These are phyloP conservation scores for Percopsis omiscomaycus DNA, from an alignment of 2,797 vertebrate genomes.

Conservation along the genomic window DNA sequence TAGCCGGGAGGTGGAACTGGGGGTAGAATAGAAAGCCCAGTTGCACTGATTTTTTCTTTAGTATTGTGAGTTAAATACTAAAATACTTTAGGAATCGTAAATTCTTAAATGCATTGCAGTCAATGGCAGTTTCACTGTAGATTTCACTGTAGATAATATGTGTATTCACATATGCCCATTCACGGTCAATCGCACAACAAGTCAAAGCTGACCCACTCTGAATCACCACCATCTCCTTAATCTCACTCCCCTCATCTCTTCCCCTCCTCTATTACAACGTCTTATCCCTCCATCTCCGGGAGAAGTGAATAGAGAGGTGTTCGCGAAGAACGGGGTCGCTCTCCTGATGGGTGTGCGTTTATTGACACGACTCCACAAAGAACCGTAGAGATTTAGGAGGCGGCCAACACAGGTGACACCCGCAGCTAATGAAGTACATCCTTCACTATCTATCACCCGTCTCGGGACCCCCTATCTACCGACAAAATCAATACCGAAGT, in stretches of 20 bases:
- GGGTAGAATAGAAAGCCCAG: constrained; percentile 51
- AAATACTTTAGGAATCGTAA: no score
- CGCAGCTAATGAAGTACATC: constrained; percentile 73
- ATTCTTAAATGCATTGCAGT: no score
- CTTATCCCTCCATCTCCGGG: constrained; percentile 53
- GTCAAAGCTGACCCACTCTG: constrained; percentile 4
- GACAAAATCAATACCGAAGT: constrained; percentile 74
- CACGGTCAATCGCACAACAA: constrained; percentile 21
- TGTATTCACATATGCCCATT: constrained; percentile 2
- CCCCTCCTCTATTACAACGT: constrained; percentile 25
- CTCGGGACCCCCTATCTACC: constrained; percentile 53
- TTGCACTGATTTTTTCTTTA: constrained; percentile 46
- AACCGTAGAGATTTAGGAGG: constrained; percentile 61
- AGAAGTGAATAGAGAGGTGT: constrained; percentile 41
- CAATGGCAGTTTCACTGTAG: no score
- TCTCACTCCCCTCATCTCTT: constrained; percentile 24
- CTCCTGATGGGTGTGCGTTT: constrained; percentile 31
- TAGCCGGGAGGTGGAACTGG: constrained; percentile 23
- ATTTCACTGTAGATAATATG: neutral
- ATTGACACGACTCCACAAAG: constrained; percentile 61
- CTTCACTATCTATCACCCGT: constrained; percentile 72
- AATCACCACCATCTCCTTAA: constrained; percentile 25
- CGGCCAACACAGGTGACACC: constrained; percentile 42
- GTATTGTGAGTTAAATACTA: constrained; percentile 31
- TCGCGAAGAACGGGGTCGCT: constrained; percentile 20